These are phyloP conservation scores for Bubo blakistoni DNA, from an alignment of 2,113 vertebrate genomes.

Conservation along the genomic window DNA sequence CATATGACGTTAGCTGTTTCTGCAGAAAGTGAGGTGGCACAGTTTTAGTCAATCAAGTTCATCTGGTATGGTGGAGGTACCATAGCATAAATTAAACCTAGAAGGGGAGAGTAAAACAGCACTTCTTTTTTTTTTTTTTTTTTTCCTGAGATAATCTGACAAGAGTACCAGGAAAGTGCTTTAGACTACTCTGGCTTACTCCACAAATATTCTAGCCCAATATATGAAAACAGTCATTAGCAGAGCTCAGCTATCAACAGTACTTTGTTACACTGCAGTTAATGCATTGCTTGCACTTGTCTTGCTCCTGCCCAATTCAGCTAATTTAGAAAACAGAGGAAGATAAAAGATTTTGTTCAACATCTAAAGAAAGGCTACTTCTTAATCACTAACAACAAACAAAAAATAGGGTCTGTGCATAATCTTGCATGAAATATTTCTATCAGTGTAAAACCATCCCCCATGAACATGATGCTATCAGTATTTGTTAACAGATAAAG, in stretches of 20 bases:
- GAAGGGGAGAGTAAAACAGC: not conserved
- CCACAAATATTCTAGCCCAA: not conserved
- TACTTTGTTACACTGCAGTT: not conserved
- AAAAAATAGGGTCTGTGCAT: not conserved
- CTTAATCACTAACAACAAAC: not conserved
- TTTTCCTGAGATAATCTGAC: not conserved
- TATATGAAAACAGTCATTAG: not conserved
- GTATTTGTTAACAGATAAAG: not conserved
- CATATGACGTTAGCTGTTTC: not conserved
- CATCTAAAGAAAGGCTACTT: not conserved
- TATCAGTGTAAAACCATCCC: not conserved
- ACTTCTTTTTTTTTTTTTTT: too few relatives aligned
- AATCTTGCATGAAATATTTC: not conserved
- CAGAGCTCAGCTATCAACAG: not conserved
- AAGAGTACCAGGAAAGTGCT: not conserved
- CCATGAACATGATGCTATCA: not conserved
- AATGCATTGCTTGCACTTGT: not conserved
- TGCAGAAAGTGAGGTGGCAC: not conserved
- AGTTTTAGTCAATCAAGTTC: not conserved
- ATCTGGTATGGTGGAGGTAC: not conserved
- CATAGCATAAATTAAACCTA: not conserved
- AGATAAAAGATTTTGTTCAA: not conserved
- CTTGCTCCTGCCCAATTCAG: not conserved
- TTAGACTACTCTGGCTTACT: not conserved
- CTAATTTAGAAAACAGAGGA: not conserved